Percentiles rank a stretch among this genome's conserved stretches.
phyloP scores from a whole-genome alignment of 2,888 invertebrate genomes.

The Hydraecia micacea region DNA sequence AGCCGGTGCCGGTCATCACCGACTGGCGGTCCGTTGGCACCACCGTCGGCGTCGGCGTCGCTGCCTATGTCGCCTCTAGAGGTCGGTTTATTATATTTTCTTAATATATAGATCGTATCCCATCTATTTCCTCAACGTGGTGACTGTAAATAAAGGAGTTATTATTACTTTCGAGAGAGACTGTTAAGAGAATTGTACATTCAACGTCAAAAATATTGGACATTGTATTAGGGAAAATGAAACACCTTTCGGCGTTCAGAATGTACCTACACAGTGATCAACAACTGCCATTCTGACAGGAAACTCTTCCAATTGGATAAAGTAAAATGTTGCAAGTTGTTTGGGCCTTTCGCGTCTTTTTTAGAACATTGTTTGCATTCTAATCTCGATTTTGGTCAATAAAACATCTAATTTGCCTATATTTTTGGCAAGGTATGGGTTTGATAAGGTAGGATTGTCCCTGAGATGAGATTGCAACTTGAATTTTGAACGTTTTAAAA shows the following conservation, averaged over 20 bases:
- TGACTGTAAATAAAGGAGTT: neutral
- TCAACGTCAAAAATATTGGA: neutral
- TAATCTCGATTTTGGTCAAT: neutral
- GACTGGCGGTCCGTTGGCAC: slow-evolving; percentile 82
- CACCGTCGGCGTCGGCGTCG: slow-evolving; percentile 37
- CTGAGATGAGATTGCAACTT: neutral
- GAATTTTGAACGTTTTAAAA: neutral
- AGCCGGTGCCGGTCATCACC: slow-evolving; percentile 67
- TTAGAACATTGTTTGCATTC: too few species aligned
- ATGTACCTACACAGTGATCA: neutral
- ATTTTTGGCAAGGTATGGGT: neutral
- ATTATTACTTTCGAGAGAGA: neutral
- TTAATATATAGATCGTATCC: neutral
- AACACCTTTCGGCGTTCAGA: neutral
- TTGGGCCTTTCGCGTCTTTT: neutral
- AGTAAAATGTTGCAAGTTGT: neutral
- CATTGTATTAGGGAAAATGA: neutral
- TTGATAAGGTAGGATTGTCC: neutral
- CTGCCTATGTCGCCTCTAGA: slow-evolving; percentile 78
- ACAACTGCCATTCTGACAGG: neutral
- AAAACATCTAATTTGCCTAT: neutral
- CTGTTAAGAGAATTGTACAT: neutral
- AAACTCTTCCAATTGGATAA: neutral
- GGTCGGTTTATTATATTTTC: slow-evolving; percentile 68
- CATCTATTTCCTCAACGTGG: too few species aligned